Base-by-base conservation (phyloP, 2,113 vertebrate species). In the Arvicanthis niloticus region DNA sequence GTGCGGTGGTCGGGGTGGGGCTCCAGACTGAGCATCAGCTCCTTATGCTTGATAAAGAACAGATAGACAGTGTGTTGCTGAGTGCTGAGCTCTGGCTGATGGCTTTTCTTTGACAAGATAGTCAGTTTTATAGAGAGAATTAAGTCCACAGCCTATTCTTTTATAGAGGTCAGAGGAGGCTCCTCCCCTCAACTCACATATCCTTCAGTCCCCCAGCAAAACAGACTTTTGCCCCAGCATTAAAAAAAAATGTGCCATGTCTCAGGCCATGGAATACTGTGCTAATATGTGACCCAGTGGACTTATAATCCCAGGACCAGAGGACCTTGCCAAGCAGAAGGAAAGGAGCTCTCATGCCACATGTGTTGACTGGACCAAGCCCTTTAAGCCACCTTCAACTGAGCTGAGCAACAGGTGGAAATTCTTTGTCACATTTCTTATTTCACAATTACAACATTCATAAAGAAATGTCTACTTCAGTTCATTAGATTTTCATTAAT, bases 401-500 rank as follows among this genome's bases (percentile, higher is more conserved):
- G 26, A 16, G 58, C 4, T 51, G 40, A 91, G 21, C 84, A 65
- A 72, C 31, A 29, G 56, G n/a, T 76, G 10, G 7, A 87, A 34
- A 88, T 84, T 16, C 34, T 29, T 88, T 45, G 40, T 21, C 26
- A 70, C 17, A 82, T 88, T 70, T 93, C 40, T 88, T 67, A 84
- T 58, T 84, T 95, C 91, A 87, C 2, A 90, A 68, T 58, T 40
- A 42, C 31, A 42, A 40, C 11, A 45, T 24, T 34, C 72, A 77
- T 31, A 94, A 89, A 75, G 8, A 94, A 88, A 75, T 88, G 42
- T 56, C 26, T 51, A 87, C 67, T 73, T 95, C 75, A 87, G 51
- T 96, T 89, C 67, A 24, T 76, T 91, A 37, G 58, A 62, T 90
- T 89, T 96, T 70, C 5, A 68, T 77, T 91, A 93, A 87, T 91